Base-by-base conservation (phyloP, 1,140 invertebrate species). In the Thaumetopoea pityocampa region DNA sequence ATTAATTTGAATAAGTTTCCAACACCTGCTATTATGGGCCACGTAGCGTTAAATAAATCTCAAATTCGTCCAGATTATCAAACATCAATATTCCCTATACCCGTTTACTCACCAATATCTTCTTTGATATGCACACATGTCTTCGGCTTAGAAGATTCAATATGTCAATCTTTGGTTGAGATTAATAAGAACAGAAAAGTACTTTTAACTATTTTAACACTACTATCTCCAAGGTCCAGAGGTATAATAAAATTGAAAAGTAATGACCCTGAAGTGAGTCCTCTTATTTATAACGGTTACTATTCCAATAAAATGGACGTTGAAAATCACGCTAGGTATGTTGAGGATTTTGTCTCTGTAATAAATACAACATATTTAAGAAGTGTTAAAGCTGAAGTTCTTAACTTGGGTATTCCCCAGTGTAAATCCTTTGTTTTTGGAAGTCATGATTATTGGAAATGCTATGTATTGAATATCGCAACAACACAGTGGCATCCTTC, bases 211-310 rank as follows among this genome's bases (percentile, higher is more conserved):
- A 88, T 94, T 10, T 92, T 95, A 0, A 92, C 94, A 85, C 68
- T 95, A 14, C 63, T 97, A 7, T 85, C 95, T 24, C 93, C 94
- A 0, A 87, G 88, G 34, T 95, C 93, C 35, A 87, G 85, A 42
- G 96, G 96, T 1, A 74, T 87, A 3, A 91, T 98, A 5, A 90
- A 88, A 37, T 66, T 98, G 1, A 82, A 91, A 5, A 93, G 89
- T 34, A 89, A 87, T 5, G 92, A 97, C 77, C 96, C 96, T 0
- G 90, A 91, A 40, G 91, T 94, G 40, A 90, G 93, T 60, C 96
- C 97, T 0, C 79, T 94, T 2, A 94, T 99, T 32, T 92, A 94
- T 65, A 93, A 95, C 0, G 95, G 94, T 54, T 97, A 97, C 57
- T 91, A 97, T 44, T 85, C 89, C 1, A 89, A 95, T 35, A 89